These are phyloP conservation scores for Habrosyne pyritoides DNA, from an alignment of 2,888 invertebrate genomes.

Conservation along the genomic window DNA sequence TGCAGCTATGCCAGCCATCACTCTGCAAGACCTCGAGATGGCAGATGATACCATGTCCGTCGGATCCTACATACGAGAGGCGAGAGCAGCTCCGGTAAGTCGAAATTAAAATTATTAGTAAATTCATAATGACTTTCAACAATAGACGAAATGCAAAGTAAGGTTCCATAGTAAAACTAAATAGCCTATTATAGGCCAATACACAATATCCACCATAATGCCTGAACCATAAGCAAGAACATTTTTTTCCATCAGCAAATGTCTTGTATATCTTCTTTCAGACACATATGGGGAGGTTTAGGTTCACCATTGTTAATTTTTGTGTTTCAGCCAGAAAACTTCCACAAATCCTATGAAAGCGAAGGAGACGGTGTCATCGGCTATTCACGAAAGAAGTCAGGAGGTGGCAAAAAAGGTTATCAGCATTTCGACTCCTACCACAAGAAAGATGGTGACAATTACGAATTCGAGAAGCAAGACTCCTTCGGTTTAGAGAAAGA, in stretches of 20 bases:
- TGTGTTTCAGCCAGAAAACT: constrained; percentile 69
- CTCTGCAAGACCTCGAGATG: constrained; percentile 63
- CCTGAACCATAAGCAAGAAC: too few species aligned
- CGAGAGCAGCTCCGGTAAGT: constrained; percentile 79
- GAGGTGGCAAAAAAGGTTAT: constrained; percentile 88
- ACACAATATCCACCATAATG: too few species aligned
- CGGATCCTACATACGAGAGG: constrained; percentile 83
- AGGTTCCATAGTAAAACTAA: too few species aligned
- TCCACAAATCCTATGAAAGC: constrained; percentile 84
- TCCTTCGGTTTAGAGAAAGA: constrained; percentile 84
- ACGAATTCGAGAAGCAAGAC: constrained; percentile 87
- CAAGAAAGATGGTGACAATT: constrained; percentile 88
- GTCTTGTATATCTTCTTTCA: too few species aligned
- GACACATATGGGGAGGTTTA: too few species aligned
- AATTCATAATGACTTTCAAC: too few species aligned
- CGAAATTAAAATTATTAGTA: background rate
- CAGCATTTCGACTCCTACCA: constrained; percentile 89
- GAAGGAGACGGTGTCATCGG: constrained; percentile 87
- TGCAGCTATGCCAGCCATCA: constrained; percentile 49
- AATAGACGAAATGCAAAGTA: too few species aligned
- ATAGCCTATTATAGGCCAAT: too few species aligned
- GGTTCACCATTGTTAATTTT: too few species aligned
- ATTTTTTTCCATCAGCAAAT: too few species aligned
- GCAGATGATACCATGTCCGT: constrained; percentile 81
- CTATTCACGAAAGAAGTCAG: constrained; percentile 85